These are phyloP conservation scores for Apostichopus parvimensis DNA, from an alignment of 35 echinoderm and acorn worm genomes.

Conservation along the genomic window DNA sequence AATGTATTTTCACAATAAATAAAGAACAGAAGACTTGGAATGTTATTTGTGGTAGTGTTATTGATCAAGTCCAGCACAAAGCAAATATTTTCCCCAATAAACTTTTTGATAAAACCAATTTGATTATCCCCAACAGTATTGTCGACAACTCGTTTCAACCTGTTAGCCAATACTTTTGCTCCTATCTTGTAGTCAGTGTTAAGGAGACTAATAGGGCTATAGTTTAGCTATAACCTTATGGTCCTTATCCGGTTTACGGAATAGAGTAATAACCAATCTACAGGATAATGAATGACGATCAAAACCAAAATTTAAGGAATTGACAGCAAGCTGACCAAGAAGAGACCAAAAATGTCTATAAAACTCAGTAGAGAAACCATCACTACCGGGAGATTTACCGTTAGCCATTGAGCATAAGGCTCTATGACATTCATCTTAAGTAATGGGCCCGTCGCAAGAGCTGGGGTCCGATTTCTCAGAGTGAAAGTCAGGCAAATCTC, in stretches of 20 bases:
- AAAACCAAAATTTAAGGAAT: slow-evolving; percentile 8
- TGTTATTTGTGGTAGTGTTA: not conserved
- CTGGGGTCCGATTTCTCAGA: no score
- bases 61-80: not conserved
- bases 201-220: no score
- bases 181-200: not conserved
- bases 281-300: not conserved
- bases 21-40: not conserved
- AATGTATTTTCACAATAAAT: not conserved
- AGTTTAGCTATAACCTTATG: no score
- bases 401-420: not conserved
- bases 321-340: not conserved
- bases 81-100: not conserved
- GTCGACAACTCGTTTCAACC: not conserved
- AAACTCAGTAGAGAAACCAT: slow-evolving; percentile 19
- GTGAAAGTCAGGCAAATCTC: no score
- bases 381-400: slow-evolving; percentile 26
- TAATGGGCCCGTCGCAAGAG: not conserved
- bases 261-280: not conserved
- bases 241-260: no score
- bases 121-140: not conserved
- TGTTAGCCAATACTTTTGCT: not conserved
- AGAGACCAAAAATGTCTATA: slow-evolving; percentile 35
- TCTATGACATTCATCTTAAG: not conserved
- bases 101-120: not conserved